phyloP scores from a whole-genome alignment of 2,113 vertebrate genomes.

The Eclectus roratus region DNA sequence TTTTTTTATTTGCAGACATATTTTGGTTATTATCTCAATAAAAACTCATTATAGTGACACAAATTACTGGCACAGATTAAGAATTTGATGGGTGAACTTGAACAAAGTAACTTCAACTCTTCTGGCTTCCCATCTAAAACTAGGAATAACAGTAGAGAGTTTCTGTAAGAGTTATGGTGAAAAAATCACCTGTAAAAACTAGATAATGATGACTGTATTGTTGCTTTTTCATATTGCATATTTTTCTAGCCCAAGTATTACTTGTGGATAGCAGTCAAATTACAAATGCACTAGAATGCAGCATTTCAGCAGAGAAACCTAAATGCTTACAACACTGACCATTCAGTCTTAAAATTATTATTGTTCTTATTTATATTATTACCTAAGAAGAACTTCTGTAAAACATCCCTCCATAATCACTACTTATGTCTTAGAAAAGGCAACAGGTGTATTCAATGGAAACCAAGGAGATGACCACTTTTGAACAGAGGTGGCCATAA shows the following conservation, averaged over 20 bases:
- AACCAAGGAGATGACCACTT: neutral
- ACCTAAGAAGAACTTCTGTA: neutral
- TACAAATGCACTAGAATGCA: fast-evolving
- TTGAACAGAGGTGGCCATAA: neutral
- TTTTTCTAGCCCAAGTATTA: neutral
- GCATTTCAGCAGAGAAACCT: neutral
- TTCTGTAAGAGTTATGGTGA: neutral
- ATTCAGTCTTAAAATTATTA: neutral
- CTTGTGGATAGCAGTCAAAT: neutral
- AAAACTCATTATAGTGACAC: neutral
- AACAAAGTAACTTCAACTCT: neutral
- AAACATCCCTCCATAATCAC: neutral
- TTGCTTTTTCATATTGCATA: neutral
- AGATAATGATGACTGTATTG: neutral
- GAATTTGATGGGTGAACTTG: neutral
- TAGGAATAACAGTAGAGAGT: neutral
- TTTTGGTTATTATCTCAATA: neutral
- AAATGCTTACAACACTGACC: neutral
- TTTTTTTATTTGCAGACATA: neutral
- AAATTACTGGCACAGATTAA: neutral
- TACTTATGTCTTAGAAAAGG: neutral
- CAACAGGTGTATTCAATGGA: neutral
- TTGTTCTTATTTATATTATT: neutral
- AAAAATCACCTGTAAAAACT: neutral
- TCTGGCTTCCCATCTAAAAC: neutral